Base-by-base conservation (phyloP, 2,113 vertebrate genomes). In the Catharus bicknelli region DNA sequence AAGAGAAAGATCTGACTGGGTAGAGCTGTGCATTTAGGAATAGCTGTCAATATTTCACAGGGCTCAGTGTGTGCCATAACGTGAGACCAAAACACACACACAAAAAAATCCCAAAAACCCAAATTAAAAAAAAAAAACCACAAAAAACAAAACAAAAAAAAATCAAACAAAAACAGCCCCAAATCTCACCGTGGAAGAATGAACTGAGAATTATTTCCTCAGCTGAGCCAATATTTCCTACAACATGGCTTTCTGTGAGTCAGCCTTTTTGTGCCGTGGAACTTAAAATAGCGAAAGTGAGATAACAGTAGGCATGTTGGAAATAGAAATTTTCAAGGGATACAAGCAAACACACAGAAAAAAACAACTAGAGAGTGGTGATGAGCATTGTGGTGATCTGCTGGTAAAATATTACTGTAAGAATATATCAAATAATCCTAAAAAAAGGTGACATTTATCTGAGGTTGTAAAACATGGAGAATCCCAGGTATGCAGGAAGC, bases 221-320 rank as follows among this genome's bases (percentile, higher is more conserved):
- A 34, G 84, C 83, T 81, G 90, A 94, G 88, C 86, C 91, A 86
- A 25, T 94, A 93, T 96, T 96, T 97, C 93, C 95, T 95, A 95
- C 88, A 92, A 75, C 84, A 64, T 19, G 12, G 72, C 64, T 93
- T 95, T 91, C 83, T 93, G 27, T 96, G 94, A 96, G 91, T 97
- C 92, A 95, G 91, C 93, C 93, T 96, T 96, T 95, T 95, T 94
- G 91, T 96, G 96, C 90, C 87, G 96, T 55, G 1, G 81, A 76
- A 94, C 94, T 94, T 95, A 96, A 88, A 94, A 92, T 91, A 96
- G 85, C 82, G 93, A 84, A 83, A 96, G 89, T 86, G 95, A 96
- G 94, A 83, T 86, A 96, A 92, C 68, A 72, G 83, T 54, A 92
- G 78, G 32, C 83, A 95, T 76, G 91, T 83, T 86, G 67, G 85